These are phyloP conservation scores for Pecten maximus DNA, from an alignment of 2,888 invertebrate genomes.

Conservation along the genomic window DNA sequence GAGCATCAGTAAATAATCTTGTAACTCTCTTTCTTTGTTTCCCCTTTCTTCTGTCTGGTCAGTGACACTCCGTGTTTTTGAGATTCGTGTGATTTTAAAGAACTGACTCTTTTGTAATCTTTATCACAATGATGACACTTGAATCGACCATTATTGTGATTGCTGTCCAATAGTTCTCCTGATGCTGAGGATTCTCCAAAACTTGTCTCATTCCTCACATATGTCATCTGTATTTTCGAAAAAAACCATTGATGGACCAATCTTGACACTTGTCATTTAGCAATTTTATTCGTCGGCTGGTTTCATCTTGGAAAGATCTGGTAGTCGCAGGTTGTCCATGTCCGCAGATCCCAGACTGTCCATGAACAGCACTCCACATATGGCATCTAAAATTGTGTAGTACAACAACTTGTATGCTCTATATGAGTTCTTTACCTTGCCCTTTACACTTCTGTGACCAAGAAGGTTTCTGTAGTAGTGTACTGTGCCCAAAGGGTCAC, in stretches of 20 bases:
- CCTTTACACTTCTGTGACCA: conserved; percentile 36
- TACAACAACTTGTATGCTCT: too few species aligned
- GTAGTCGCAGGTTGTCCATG: conserved; percentile 30
- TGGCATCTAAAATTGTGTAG: conserved; percentile 43
- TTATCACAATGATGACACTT: too few species aligned
- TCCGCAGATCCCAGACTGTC: conserved; percentile 36
- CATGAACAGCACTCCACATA: conserved; percentile 39
- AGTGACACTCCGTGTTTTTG: conserved; percentile 34
- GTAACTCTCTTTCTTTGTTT: conserved; percentile 38
- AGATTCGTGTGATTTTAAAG: conserved; percentile 43
- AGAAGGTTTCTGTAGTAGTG: conserved; percentile 39
- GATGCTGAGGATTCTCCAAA: conserved; percentile 42
- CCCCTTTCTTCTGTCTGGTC: neutral
- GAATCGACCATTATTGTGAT: conserved; percentile 37
- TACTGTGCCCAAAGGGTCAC: too few species aligned
- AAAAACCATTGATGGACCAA: conserved; percentile 36
- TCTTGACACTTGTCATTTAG: conserved; percentile 38
- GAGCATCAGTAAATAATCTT: conserved; percentile 38
- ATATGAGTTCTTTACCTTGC: too few species aligned
- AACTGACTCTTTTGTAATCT: conserved; percentile 40
- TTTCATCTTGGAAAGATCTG: too few species aligned
- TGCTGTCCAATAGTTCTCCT: conserved; percentile 43
- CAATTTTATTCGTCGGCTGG: neutral
- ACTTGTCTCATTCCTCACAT: conserved; percentile 36
- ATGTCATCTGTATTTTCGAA: conserved; percentile 36